Evolutionary conservation across 1,140 invertebrate genomes (phyloP).

Genomic region (Tyrophagus putrescentiae): DNA sequence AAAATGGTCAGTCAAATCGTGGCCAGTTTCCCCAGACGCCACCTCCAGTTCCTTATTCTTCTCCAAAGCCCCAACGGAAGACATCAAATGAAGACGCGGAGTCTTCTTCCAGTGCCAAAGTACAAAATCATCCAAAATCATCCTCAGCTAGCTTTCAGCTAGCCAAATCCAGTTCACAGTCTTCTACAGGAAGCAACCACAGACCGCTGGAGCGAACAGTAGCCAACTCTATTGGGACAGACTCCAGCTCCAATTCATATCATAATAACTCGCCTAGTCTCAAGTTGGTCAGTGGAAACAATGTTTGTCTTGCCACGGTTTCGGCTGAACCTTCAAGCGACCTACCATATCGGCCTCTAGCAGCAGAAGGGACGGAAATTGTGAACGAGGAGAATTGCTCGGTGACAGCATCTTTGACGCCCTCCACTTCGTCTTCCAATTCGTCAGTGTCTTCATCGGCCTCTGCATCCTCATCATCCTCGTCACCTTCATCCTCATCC

Average conservation of each 20-base stretch:
- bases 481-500: neutral
- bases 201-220: conserved; percentile 9
- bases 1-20: neutral
- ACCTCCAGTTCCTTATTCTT: neutral
- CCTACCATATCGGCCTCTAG: neutral
- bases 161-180: neutral
- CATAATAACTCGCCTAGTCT: neutral
- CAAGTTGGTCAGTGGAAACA: neutral
- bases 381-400: neutral
- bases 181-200: neutral
- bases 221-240: conserved; percentile 6
- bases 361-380: neutral
- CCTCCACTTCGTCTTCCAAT: neutral
- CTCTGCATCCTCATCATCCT: neutral
- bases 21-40: neutral
- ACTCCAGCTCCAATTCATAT: neutral
- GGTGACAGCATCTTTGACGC: neutral
- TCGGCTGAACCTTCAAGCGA: too few species aligned
- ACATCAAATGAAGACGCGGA: neutral
- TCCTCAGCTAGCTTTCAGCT: neutral
- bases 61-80: neutral
- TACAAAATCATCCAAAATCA: neutral
- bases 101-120: neutral
- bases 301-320: too few species aligned
- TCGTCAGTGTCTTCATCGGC: neutral